Percentiles rank a stretch among this genome's conserved stretches.
These are phyloP conservation scores for Dynastes hyllus DNA, from an alignment of 2,888 invertebrate species.

Conservation along the genomic window DNA sequence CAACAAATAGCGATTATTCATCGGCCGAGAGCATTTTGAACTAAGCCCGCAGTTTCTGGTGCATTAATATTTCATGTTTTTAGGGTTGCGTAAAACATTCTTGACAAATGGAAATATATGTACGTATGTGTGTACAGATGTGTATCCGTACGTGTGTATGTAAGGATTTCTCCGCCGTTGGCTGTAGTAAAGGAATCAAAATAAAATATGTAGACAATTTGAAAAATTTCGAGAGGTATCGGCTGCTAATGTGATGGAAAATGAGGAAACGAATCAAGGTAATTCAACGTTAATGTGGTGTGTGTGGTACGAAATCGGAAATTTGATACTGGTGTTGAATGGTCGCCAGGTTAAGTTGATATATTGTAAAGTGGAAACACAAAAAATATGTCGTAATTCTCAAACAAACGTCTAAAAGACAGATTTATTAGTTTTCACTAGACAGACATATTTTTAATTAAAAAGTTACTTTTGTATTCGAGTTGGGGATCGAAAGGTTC, in stretches of 20 bases:
- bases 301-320: conserved; percentile 7
- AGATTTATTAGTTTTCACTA: no score
- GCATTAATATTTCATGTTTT: conserved; percentile 7
- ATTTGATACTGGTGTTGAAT: conserved; percentile 18
- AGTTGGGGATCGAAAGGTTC: no score
- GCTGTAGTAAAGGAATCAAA: background rate
- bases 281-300: background rate
- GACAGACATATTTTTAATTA: no score
- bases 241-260: background rate
- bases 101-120: conserved; percentile 30
- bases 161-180: conserved; percentile 10
- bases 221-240: background rate
- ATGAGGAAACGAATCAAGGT: conserved; percentile 10
- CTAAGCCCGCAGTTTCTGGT: conserved; percentile 11
- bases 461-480: no score
- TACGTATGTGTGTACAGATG: no score
- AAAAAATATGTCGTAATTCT: background rate
- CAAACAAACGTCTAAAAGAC: background rate
- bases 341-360: background rate
- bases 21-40: conserved; percentile 18
- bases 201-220: conserved; percentile 5
- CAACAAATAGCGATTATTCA: conserved; percentile 40
- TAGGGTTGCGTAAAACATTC: background rate
- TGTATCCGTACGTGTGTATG: no score
- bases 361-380: background rate